Base-by-base conservation (phyloP, 1,140 invertebrate genomes). In the Laupala kohalensis region DNA sequence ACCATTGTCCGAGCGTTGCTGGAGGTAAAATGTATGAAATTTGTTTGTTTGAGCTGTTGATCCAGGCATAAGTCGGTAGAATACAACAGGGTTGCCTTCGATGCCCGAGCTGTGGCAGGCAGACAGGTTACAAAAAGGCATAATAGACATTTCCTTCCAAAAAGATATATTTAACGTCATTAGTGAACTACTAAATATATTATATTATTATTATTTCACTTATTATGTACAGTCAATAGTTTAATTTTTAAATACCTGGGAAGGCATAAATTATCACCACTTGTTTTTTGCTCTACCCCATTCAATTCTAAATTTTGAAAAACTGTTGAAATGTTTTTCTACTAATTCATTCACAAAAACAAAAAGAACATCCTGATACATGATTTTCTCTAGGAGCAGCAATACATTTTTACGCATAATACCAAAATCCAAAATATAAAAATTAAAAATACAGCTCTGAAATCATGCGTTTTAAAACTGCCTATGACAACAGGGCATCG, bases 31-130 rank as follows among this genome's bases (percentile, higher is more conserved):
- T 65, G 94, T 95, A 81, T 97, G 92, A 81, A 91, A 92, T 81
- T 96, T 96, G 83, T 97, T 97, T 66, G 94, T 96, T 81, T 97
- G 94, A 3, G 94, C 92, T 66, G 94, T 96, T 15, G 93, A 95
- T 73, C 94, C 94, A 70, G 93, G 93, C 89, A 97, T 96, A 79
- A 97, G 83, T 68, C 90, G 91, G 82, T 96, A 96, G 86, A 95
- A 96, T 73, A 97, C 94, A 73, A 92, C 94, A 27, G 94, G 94
- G 83, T 96, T 96, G 80, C 93, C 93, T 81, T 96, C 93, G 79
- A 97, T 97, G 70, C 94, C 94, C 80, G 94, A 96, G 84, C 94
- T 96, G 81, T 79, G 19, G 37, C 37, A 53, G 37, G 37, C 19
- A 53, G 1, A 19, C 37, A 9, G 37, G 37, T 53, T 53, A 53